Base-by-base conservation (phyloP, 2,888 invertebrate genomes). In the Alsophila aescularia region DNA sequence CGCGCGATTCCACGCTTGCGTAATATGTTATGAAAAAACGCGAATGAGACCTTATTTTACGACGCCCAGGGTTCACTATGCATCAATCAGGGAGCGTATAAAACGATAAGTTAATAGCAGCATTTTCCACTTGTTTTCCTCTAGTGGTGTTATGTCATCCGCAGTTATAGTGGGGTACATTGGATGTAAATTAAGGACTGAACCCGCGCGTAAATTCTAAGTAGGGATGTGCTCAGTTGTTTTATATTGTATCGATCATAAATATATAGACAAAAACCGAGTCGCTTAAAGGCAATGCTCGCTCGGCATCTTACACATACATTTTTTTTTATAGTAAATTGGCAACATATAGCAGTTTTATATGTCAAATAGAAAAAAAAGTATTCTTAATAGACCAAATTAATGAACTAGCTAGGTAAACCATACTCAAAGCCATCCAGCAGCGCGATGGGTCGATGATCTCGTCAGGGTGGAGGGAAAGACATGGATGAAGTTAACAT, bases 71-170 rank as follows among this genome's bases (percentile, higher is more conserved):
- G 62, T 58, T 52, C 65, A 72, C 62, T 68, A 70, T 69, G 42
- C 65, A 67, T 75, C 62, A 70, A 72, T 75, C 72, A 70, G 62
- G 61, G 57, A 50, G 44, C 41, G 45, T 62, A 72, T 75, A 73
- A 75, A 73, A 53, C 63, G 57, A 66, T 70, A 69, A 69, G 62
- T 73, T 76, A 73, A 76, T 70, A 66, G 68, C 55, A 37, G 55
- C 52, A 67, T 76, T 73, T 76, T 70, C 73, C 64, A 68, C 66
- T 65, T 66, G 66, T 72, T 75, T 75, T 72, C 72, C 62, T 66
- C 50, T 41, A 66, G 53, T 60, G 57, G 59, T 61, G 61, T 72
- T 72, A 71, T 72, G 76, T 74, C 73, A 74, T 66, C 67, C 64
- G 53, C 75, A 75, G 70, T 66, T 44, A 57, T 63, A 65, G 62